Evolutionary conservation across 2,113 vertebrate species (phyloP), one percentile per base, ranked within the genome.

Genomic region (Myodes glareolus): DNA sequence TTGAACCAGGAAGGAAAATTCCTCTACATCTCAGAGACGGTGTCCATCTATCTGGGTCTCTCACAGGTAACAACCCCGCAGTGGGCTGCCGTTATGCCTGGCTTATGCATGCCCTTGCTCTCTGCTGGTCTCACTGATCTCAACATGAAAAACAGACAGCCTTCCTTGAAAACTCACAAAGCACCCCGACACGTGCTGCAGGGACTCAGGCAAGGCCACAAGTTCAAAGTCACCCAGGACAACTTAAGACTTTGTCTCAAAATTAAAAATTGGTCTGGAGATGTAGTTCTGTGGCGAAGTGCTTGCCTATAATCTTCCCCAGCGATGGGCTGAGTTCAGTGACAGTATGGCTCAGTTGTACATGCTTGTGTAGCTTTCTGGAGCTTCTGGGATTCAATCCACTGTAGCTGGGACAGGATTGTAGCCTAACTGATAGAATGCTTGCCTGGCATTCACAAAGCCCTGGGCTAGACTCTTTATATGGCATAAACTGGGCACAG

Each of bases 1-100:
- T 98, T 99, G 98, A 99, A 99, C 98, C 99, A 99, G 90, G 99
- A 99, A 97, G 99, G 99, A 93, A 98, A 99, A 55, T 99, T 99
- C 96, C 99, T 99, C 92, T 99, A 99, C 98, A 99, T 99, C 98
- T 99, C 99, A 58, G 99, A 99, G 98, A 99, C 99, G 0, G 99
- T 99, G 95, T 99, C 99, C 96, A 99, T 99, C 97, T 99, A 99
- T 96, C 98, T 99, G 97, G 99, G 99, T 85, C 99, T 99, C 97
- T 99, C 99, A 94, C 99, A 99, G 99, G 99, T 99, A 98, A 99
- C 99, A 88, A 1, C 65, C n/a, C 17, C 33, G 0, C 12, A 14
- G 52, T 7, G 36, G 78, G 61, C 31, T 21, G 39, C 80, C 25
- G 0, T n/a, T 36, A 39, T 36, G 50, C 61, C 36, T 0, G 14